Conservation (phyloP, 2,888 invertebrate genomes). For the Lasioglossum lativentre region DNA sequence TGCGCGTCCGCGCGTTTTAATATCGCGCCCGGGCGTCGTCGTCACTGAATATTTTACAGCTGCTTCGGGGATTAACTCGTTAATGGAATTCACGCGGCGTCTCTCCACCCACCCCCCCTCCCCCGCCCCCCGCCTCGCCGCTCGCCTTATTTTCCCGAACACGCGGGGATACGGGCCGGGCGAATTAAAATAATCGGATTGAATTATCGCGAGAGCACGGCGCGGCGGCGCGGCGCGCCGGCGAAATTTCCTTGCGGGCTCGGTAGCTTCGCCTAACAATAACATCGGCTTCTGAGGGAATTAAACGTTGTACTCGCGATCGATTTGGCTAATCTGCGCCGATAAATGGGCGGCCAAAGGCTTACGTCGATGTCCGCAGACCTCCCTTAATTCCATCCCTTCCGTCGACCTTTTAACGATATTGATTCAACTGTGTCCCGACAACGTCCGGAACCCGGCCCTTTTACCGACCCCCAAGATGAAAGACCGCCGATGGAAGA, state of each 20-base stretch:
- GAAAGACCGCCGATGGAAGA: background rate
- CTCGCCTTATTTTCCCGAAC: background rate
- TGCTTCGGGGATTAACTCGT: background rate
- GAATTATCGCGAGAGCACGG: background rate
- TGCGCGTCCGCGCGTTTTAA: background rate
- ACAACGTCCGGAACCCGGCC: background rate
- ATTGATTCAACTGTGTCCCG: conserved; percentile 8
- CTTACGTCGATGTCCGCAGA: conserved; percentile 19
- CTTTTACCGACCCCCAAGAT: background rate
- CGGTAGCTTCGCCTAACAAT: conserved; percentile 22
- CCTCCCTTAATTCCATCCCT: background rate
- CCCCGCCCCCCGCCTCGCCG: background rate
- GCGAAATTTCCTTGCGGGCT: conserved; percentile 10
- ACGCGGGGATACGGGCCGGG: background rate
- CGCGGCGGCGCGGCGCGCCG: too few relatives aligned
- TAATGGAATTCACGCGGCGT: background rate
- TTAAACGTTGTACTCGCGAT: conserved; percentile 34
- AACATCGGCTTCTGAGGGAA: conserved; percentile 27
- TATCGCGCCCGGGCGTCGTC: background rate
- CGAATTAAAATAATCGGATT: conserved; percentile 31
- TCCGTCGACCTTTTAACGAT: conserved; percentile 29
- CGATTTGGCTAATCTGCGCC: conserved; percentile 43
- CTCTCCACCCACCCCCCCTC: background rate
- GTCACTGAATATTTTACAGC: conserved; percentile 4
- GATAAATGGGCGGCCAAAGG: conserved; percentile 26